A percentile compares a stretch with the other conserved stretches of the same genome.
Conservation (phyloP, 2,797 vertebrate species). For the Margarornis squamiger region DNA sequence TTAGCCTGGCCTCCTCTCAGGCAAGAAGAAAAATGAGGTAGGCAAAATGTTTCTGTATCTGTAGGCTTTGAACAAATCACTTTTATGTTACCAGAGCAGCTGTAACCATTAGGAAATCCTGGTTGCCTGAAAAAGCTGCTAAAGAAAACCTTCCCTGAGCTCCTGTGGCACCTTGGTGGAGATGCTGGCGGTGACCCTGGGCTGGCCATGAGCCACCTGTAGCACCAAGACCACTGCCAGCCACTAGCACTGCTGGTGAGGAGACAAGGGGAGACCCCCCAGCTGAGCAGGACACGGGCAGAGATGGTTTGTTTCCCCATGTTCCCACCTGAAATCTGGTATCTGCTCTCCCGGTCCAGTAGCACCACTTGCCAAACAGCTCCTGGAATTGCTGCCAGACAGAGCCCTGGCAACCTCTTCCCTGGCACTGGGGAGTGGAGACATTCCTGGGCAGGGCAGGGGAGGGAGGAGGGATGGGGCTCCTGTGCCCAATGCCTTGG, state of each 20-base stretch:
- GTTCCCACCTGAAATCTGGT: neutral
- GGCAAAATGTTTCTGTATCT: constrained; percentile 31
- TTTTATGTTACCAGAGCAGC: constrained; percentile 6
- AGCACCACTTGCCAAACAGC: neutral
- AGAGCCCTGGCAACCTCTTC: neutral
- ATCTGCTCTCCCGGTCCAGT: neutral
- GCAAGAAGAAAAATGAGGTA: constrained; percentile 11
- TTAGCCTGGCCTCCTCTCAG: neutral
- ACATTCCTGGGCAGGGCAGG: neutral
- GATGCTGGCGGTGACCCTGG: neutral
- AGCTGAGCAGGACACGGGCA: neutral
- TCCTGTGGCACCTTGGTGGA: fast-evolving
- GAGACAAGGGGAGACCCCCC: fast-evolving
- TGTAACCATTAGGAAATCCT: neutral
- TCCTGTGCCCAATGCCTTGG: neutral
- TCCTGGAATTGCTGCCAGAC: neutral
- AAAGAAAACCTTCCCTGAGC: neutral
- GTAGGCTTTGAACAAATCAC: neutral
- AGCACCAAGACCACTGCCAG: fast-evolving
- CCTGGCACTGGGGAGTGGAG: neutral
- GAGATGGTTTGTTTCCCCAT: neutral
- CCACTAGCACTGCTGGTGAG: neutral
- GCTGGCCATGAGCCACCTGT: neutral
- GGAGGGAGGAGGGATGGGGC: neutral
- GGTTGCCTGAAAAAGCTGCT: neutral